These are phyloP conservation scores for Lasioglossum figueresi DNA, from an alignment of 2,888 invertebrate species.

Conservation along the genomic window DNA sequence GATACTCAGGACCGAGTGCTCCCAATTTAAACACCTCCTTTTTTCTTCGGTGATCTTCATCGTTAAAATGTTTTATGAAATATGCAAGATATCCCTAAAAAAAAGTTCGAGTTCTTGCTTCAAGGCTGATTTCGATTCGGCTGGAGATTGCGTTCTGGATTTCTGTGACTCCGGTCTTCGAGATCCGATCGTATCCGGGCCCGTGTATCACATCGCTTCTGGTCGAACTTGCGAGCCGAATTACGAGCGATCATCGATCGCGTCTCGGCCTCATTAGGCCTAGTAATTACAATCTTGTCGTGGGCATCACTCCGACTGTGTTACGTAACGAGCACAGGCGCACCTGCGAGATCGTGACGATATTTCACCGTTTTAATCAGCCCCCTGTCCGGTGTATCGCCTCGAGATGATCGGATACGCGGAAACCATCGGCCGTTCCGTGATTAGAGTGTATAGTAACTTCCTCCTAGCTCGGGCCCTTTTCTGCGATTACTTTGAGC, in stretches of 20 bases:
- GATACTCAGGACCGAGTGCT: not conserved
- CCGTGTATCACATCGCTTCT: not conserved
- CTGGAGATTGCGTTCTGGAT: not conserved
- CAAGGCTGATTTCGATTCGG: not conserved
- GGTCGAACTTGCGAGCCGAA: slow-evolving; percentile 29
- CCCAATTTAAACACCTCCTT: not conserved
- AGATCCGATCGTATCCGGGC: not conserved
- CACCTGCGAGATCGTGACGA: slow-evolving; percentile 63
- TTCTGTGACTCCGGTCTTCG: not conserved
- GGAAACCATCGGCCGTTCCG: slow-evolving; percentile 54
- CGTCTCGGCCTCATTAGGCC: slow-evolving; percentile 63
- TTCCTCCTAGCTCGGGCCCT: slow-evolving; percentile 6
- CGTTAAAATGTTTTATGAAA: too few species aligned
- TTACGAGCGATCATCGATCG: slow-evolving; percentile 65
- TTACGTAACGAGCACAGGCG: slow-evolving; percentile 59
- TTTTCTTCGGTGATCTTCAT: too few species aligned
- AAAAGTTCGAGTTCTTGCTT: not conserved
- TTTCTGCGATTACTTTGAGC: slow-evolving; percentile 31
- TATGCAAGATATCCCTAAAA: too few species aligned
- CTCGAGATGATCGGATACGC: slow-evolving; percentile 62
- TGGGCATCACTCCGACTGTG: slow-evolving; percentile 46
- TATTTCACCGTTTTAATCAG: slow-evolving; percentile 72
- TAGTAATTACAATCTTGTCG: slow-evolving; percentile 69
- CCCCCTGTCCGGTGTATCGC: slow-evolving; percentile 51
- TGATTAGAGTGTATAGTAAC: slow-evolving; percentile 39